phyloP scores from a whole-genome alignment of 2,888 invertebrate species.

The Anthophora plumipes region DNA sequence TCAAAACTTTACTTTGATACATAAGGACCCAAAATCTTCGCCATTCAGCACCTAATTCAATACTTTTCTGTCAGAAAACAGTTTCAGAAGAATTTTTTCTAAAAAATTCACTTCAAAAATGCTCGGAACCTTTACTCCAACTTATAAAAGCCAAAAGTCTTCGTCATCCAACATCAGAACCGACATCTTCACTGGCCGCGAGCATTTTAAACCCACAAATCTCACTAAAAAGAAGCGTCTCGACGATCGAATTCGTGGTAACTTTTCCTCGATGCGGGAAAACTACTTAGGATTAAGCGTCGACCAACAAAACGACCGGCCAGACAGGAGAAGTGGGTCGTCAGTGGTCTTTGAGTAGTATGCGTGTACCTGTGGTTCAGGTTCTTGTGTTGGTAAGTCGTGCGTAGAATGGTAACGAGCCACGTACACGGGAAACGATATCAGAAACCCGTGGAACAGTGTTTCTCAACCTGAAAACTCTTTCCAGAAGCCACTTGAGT shows the following conservation, averaged over 20 bases:
- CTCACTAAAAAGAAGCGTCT: background rate
- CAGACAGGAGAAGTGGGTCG: constrained; percentile 62
- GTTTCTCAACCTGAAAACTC: constrained; percentile 38
- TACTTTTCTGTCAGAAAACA: background rate
- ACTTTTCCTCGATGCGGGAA: constrained; percentile 54
- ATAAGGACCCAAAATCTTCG: background rate
- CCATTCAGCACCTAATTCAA: background rate
- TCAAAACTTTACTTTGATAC: too few species aligned
- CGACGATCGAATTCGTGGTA: constrained; percentile 17
- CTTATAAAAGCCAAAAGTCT: background rate
- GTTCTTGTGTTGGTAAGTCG: constrained; percentile 35
- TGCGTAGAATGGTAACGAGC: constrained; percentile 67
- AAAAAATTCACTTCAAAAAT: background rate
- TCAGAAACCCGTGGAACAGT: constrained; percentile 45
- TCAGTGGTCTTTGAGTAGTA: constrained; percentile 49
- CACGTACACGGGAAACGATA: constrained; percentile 59
- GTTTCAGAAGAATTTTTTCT: background rate
- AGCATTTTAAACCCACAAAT: background rate
- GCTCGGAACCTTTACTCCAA: background rate
- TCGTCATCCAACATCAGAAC: background rate
- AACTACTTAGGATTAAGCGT: constrained; percentile 48
- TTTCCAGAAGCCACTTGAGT: background rate
- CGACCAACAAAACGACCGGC: constrained; percentile 48
- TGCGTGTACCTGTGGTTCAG: constrained; percentile 5
- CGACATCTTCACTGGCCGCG: background rate